Conservation (phyloP, 2,797 vertebrate species). For the Lindbergichthys nudifrons region DNA sequence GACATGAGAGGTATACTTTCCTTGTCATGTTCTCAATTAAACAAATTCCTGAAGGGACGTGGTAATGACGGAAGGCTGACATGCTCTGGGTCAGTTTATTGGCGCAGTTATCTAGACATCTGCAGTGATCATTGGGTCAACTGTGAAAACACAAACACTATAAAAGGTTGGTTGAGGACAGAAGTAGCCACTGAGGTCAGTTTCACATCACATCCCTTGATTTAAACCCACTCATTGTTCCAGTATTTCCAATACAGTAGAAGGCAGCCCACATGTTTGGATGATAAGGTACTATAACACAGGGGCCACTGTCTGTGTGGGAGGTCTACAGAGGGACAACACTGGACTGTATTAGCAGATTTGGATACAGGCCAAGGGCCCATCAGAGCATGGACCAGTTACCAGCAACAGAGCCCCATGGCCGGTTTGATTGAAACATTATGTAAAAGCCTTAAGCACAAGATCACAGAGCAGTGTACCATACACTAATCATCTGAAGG, state of each 20-base stretch:
- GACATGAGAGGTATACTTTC: conserved; percentile 26
- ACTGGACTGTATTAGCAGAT: conserved; percentile 47
- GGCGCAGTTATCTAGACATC: background rate
- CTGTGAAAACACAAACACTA: conserved; percentile 1
- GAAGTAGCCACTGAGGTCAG: conserved; percentile 1
- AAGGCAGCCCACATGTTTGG: conserved; percentile 22
- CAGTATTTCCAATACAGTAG: conserved; percentile 44
- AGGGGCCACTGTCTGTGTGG: conserved; percentile 42
- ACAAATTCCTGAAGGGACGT: conserved; percentile 18
- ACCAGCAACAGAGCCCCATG: conserved; percentile 60
- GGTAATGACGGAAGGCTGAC: background rate
- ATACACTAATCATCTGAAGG: conserved; percentile 66
- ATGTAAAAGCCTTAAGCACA: conserved; percentile 67
- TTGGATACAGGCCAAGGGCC: conserved; percentile 67
- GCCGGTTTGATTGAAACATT: conserved; percentile 59
- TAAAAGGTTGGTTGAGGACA: conserved; percentile 2
- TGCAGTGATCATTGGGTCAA: conserved; percentile 2
- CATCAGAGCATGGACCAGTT: conserved; percentile 71
- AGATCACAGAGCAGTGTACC: conserved; percentile 68
- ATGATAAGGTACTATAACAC: conserved; percentile 28
- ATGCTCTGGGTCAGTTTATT: background rate
- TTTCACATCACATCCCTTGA: conserved; percentile 19
- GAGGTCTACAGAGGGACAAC: conserved; percentile 51
- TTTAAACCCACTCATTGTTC: conserved; percentile 16
- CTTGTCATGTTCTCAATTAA: background rate